Evolutionary conservation across 2,888 invertebrate species (phyloP).

Genomic region (Pardosa pseudoannulata): DNA sequence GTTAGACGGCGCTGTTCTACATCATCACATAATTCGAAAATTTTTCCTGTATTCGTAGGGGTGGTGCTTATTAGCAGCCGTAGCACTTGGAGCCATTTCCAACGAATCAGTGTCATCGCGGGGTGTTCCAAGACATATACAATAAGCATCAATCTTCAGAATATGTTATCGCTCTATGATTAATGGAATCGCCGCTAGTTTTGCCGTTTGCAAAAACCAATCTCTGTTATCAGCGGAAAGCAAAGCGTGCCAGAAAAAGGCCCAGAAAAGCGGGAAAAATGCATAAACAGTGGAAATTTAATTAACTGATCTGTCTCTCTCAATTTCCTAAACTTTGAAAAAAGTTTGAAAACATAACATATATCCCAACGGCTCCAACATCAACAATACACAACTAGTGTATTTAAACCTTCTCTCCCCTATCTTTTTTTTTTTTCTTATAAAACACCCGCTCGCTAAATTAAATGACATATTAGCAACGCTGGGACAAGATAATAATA

Average conservation of each 20-base stretch:
- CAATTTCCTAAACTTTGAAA: conserved; percentile 41
- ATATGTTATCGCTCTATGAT: neutral
- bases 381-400: conserved; percentile 39
- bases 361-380: conserved; percentile 33
- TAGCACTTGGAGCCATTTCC: neutral
- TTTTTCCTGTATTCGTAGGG: neutral
- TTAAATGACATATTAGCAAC: conserved; percentile 18
- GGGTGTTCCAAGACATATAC: neutral
- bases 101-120: neutral
- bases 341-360: conserved; percentile 32
- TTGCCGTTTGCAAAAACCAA: conserved; percentile 11
- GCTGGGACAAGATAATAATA: conserved; percentile 4
- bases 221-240: conserved; percentile 15
- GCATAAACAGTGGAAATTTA: conserved; percentile 41
- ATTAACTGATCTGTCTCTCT: conserved; percentile 68
- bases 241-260: neutral
- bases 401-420: conserved; percentile 49
- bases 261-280: conserved; percentile 11
- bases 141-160: conserved; percentile 4
- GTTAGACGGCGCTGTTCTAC: too few relatives aligned
- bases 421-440: conserved; percentile 20
- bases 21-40: too few relatives aligned
- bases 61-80: too few relatives aligned
- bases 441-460: neutral
- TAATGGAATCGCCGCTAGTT: neutral